Evolutionary conservation across 2,888 invertebrate species (phyloP).

Genomic region (Omphaloscelis lunosa): DNA sequence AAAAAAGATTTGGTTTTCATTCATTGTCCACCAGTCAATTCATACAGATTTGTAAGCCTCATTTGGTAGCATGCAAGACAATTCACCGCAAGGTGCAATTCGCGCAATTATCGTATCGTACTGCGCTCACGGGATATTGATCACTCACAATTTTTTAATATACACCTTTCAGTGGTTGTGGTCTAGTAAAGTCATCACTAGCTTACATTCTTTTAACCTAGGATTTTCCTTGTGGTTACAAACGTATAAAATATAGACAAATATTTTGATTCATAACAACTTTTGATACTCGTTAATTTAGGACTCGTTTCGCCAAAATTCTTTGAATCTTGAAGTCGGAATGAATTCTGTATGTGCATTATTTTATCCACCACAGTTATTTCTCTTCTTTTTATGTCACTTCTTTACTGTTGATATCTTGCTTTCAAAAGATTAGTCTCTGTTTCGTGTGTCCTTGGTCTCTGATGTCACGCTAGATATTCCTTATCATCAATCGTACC

Average conservation of each 20-base stretch:
- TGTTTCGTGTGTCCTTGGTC: neutral
- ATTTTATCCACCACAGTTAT: neutral
- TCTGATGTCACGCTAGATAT: neutral
- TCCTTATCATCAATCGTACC: neutral
- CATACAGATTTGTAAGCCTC: neutral
- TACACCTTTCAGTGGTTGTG: conserved; percentile 10
- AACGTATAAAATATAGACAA: neutral
- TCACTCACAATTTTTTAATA: conserved; percentile 27
- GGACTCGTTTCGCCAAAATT: neutral
- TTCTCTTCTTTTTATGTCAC: too few species aligned
- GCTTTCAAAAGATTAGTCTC: neutral
- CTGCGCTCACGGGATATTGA: conserved; percentile 21
- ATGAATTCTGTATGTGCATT: neutral
- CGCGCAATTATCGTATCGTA: conserved; percentile 36
- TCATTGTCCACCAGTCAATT: neutral
- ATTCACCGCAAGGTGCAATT: conserved; percentile 20
- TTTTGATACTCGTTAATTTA: neutral
- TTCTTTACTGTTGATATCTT: neutral
- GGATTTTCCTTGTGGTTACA: conserved; percentile 12
- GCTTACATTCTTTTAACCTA: neutral
- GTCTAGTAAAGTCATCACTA: conserved; percentile 5
- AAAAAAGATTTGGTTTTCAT: neutral
- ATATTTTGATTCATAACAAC: neutral
- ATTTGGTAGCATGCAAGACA: neutral
- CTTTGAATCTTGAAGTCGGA: neutral